Percentiles rank a stretch among this genome's conserved stretches.
phyloP scores from a whole-genome alignment of 2,888 invertebrate species.

The Tetropium fuscum region DNA sequence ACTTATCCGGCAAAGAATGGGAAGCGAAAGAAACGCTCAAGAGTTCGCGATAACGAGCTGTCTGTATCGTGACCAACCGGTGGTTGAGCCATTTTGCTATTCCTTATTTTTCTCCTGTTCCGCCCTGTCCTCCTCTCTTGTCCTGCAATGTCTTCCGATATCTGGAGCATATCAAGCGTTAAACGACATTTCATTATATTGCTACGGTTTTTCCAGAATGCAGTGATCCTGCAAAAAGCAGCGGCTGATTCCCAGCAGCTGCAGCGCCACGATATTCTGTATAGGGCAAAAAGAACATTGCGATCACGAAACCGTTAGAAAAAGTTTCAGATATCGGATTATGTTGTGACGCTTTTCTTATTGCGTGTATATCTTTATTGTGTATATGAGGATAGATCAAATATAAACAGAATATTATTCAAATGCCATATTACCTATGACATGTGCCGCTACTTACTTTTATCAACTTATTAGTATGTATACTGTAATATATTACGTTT shows the following conservation, averaged over 20 bases:
- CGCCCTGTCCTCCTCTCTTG: not conserved
- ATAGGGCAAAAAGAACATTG: too few relatives aligned
- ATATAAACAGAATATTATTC: too few relatives aligned
- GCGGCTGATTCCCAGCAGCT: not conserved
- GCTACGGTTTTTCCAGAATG: constrained; percentile 6
- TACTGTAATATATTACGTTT: too few relatives aligned
- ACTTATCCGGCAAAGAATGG: constrained; percentile 3
- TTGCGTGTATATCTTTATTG: too few relatives aligned
- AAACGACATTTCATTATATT: constrained; percentile 12
- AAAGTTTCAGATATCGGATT: too few relatives aligned
- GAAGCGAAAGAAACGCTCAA: constrained; percentile 9
- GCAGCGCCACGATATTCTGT: not conserved
- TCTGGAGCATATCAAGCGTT: constrained; percentile 5
- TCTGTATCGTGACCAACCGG: constrained; percentile 59
- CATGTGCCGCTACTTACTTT: too few relatives aligned
- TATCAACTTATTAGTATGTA: too few relatives aligned
- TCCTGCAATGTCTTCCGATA: constrained; percentile 5
- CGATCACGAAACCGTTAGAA: too few relatives aligned
- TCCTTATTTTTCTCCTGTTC: constrained; percentile 42
- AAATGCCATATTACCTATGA: too few relatives aligned
- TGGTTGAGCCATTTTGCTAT: constrained; percentile 58
- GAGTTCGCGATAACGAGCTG: constrained; percentile 55
- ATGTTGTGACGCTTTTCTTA: too few relatives aligned
- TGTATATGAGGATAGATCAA: too few relatives aligned
- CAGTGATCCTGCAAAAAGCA: not conserved